Evolutionary conservation across 2,888 invertebrate genomes (phyloP).

Genomic region (Eupithecia vulgata): DNA sequence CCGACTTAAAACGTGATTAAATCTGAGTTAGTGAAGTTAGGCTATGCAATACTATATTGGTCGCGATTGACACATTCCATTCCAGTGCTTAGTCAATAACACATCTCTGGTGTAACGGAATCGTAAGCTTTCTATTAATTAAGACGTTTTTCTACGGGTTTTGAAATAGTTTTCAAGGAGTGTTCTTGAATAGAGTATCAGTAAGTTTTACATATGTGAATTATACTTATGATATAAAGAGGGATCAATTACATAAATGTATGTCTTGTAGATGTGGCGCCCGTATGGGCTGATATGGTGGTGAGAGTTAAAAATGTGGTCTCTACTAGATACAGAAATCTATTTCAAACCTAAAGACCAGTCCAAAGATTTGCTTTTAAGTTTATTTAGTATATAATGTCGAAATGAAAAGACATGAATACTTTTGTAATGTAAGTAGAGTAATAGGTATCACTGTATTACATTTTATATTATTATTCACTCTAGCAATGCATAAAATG

Average conservation of each 20-base stretch:
- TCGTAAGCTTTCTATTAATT: background rate
- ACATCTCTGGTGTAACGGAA: background rate
- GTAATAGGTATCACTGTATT: conserved; percentile 59
- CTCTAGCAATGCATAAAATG: conserved; percentile 61
- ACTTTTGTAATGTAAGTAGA: conserved; percentile 59
- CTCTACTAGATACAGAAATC: conserved; percentile 59
- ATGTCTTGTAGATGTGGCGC: conserved; percentile 44
- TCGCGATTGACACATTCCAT: background rate
- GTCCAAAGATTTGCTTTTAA: conserved; percentile 68
- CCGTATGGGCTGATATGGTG: conserved; percentile 18
- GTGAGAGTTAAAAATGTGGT: conserved; percentile 27
- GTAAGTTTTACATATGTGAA: conserved; percentile 60
- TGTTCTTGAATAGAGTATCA: conserved; percentile 56
- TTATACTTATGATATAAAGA: conserved; percentile 71
- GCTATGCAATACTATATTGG: background rate
- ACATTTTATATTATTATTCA: conserved; percentile 51
- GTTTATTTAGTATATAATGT: conserved; percentile 54
- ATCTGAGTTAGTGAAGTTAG: background rate
- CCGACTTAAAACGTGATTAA: background rate
- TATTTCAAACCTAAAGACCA: conserved; percentile 77
- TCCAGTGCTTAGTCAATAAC: background rate
- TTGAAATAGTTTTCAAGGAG: conserved; percentile 75
- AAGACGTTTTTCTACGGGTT: conserved; percentile 66
- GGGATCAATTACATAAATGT: conserved; percentile 74
- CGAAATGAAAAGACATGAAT: conserved; percentile 61